These are phyloP conservation scores for Eupithecia insigniata DNA, from an alignment of 2,888 invertebrate genomes.

Conservation along the genomic window DNA sequence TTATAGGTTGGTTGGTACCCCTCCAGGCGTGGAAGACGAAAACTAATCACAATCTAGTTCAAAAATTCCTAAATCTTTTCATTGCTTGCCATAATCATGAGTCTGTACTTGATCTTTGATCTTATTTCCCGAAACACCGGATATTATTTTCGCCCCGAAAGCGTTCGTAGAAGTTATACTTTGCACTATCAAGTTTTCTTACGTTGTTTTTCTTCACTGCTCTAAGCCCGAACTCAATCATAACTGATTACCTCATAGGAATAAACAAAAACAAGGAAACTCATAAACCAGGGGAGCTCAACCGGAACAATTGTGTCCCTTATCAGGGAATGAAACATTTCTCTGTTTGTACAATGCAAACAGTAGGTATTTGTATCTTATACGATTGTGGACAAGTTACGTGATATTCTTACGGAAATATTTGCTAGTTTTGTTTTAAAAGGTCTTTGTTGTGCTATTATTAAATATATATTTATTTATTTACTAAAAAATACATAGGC, in stretches of 20 bases:
- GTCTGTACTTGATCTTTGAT: not conserved
- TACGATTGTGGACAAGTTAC: conserved; percentile 9
- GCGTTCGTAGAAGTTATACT: not conserved
- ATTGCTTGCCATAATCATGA: not conserved
- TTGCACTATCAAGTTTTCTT: conserved; percentile 9
- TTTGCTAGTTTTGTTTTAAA: not conserved
- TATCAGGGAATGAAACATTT: conserved; percentile 50
- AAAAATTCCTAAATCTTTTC: not conserved
- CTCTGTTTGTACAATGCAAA: conserved; percentile 39
- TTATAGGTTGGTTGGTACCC: not conserved
- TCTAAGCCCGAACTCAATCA: conserved; percentile 24
- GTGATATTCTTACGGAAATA: not conserved
- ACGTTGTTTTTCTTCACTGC: conserved; percentile 5
- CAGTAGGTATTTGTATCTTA: conserved; percentile 23
- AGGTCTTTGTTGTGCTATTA: not conserved
- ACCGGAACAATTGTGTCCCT: conserved; percentile 58
- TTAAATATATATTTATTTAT: not conserved
- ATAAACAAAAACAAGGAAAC: conserved; percentile 59
- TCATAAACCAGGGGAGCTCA: conserved; percentile 60
- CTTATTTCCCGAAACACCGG: not conserved
- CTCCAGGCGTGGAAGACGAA: not conserved
- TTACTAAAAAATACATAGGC: no score
- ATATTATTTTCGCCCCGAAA: not conserved
- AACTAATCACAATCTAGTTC: not conserved
- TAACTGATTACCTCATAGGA: conserved; percentile 33